Base-by-base conservation (phyloP, 2,797 vertebrate species). In the Phataginus tricuspis region DNA sequence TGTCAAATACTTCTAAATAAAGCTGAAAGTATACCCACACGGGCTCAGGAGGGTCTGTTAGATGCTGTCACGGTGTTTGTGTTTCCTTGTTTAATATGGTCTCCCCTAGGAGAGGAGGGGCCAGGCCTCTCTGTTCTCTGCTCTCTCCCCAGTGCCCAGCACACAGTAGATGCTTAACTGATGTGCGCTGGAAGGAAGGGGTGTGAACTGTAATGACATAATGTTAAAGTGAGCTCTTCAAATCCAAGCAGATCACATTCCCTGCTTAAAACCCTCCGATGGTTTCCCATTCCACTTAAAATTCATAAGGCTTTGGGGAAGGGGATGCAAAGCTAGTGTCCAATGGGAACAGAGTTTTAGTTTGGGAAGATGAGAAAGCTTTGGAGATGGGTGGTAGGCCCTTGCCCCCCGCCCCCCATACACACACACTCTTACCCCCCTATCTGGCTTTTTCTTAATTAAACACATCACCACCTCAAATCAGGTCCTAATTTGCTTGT, bases 11-110 rank as follows among this genome's bases (percentile, higher is more conserved):
- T 74, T 39, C 34, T 39, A 86, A 37, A 19, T 21, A 25, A 39
- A 31, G 18, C 37, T 57, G 51, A 49, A 75, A 71, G 25, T 6
- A 53, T 10, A 55, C n/a, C 37, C 19, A 25, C 45, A 7, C 13
- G 27, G 12, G 49, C 25, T 68, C 39, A 14, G 9, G 51, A 91
- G 63, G 55, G 39, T 45, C 83, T 21, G 42, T 14, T 18, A 6
- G 78, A 42, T 27, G 39, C 66, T 16, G 0, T n/a, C 49, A 2
- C 0, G 1, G 7, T 13, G 29, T 77, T 59, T 34, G 72, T 37
- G 21, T 49, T 29, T 77, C n/a, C 82, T 64, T 31, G 55, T 45
- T 49, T 71, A 37, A 25, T 68, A 18, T n/a, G 14, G 31, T 49
- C 12, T 66, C 29, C 51, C 19, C 51, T 34, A 16, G 0, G 13